Conservation (phyloP, 1,140 invertebrate species). For the Psilanteris sp. region DNA sequence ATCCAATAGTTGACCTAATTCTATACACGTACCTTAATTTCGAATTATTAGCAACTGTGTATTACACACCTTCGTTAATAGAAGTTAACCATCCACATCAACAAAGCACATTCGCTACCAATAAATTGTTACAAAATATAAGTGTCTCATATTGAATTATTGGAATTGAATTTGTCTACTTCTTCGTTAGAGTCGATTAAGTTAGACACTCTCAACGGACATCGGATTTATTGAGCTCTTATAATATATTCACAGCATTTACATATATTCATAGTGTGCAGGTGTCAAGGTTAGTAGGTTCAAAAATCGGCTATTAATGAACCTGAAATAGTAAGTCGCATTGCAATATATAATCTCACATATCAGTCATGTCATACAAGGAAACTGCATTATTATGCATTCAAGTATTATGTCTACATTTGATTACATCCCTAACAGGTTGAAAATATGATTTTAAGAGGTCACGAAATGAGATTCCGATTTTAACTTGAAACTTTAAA, state of each 20-base stretch:
- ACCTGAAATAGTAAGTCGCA: conserved; percentile 19
- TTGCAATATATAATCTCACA: not conserved
- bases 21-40: conserved; percentile 36
- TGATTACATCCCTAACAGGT: no score
- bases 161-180: conserved; percentile 22
- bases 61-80: conserved; percentile 26
- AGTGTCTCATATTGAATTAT: conserved; percentile 14
- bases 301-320: conserved; percentile 37
- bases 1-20: conserved; percentile 23
- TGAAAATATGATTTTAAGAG: no score
- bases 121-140: conserved; percentile 33
- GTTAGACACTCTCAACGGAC: conserved; percentile 4
- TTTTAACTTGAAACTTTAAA: no score
- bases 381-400: no score
- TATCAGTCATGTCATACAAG: conserved; percentile 3
- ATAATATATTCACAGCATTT: conserved; percentile 35
- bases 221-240: not conserved
- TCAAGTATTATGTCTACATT: no score
- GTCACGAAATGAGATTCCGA: no score
- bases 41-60: conserved; percentile 4
- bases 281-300: conserved; percentile 24
- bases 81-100: conserved; percentile 31
- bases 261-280: conserved; percentile 35
- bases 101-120: conserved; percentile 11
- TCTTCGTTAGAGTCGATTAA: not conserved